Conservation (phyloP, 1,140 invertebrate species). For the Condylostylus longicornis region DNA sequence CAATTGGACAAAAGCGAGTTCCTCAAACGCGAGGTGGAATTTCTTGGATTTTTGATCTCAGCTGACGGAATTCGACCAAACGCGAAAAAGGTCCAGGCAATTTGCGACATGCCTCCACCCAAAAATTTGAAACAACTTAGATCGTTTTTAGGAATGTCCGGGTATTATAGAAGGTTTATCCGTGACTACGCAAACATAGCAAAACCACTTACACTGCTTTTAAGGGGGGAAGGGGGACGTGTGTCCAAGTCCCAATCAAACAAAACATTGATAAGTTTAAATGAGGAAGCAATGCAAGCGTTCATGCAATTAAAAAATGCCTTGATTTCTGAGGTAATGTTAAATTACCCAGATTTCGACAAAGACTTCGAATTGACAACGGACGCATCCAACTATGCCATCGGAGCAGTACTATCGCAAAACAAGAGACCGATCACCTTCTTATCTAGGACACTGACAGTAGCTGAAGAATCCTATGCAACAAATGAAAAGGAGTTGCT, state of each 20-base stretch:
- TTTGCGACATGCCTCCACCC: constrained; percentile 15
- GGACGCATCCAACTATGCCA: constrained; percentile 18
- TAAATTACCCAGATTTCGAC: constrained; percentile 22
- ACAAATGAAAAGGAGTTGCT: constrained; percentile 22
- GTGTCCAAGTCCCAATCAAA: constrained; percentile 9
- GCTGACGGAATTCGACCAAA: constrained; percentile 13
- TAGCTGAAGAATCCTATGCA: constrained; percentile 15
- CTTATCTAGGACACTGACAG: constrained; percentile 15
- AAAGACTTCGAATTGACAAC: constrained; percentile 23
- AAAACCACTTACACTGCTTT: constrained; percentile 9
- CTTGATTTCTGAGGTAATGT: constrained; percentile 22
- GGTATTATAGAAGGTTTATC: constrained; percentile 19
- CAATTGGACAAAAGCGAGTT: constrained; percentile 17
- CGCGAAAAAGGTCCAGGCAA: constrained; percentile 10
- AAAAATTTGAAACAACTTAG: constrained; percentile 13
- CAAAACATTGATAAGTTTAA: constrained; percentile 16
- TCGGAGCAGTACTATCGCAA: constrained; percentile 27
- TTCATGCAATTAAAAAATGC: constrained; percentile 16
- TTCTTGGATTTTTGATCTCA: constrained; percentile 16
- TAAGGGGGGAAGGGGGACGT: constrained; percentile 6
- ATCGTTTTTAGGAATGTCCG: constrained; percentile 17
- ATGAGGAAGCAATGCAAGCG: constrained; percentile 11
- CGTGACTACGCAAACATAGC: constrained; percentile 13
- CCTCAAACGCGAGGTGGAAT: constrained; percentile 12
- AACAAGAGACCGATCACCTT: constrained; percentile 15